Evolutionary conservation across 1,140 invertebrate genomes (phyloP).

Genomic region (Whitmania pigra): DNA sequence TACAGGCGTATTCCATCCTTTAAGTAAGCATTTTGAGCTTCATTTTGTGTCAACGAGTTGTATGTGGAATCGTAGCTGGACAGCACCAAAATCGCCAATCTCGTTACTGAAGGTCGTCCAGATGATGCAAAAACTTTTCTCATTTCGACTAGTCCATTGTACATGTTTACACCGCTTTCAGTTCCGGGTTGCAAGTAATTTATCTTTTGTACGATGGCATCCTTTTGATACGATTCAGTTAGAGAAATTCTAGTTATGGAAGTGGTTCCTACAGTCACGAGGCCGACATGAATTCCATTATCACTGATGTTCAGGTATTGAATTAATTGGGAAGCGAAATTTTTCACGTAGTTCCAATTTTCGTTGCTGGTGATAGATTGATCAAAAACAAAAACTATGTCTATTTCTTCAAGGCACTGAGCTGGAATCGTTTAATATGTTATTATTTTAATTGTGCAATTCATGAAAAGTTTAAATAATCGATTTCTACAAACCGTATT

Average conservation of each 20-base stretch:
- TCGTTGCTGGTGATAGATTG: constrained; percentile 19
- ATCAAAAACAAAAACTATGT: constrained; percentile 19
- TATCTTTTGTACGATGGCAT: background rate
- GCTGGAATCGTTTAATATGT: background rate
- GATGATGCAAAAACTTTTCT: background rate
- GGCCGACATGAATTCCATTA: constrained; percentile 11
- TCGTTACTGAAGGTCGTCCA: constrained; percentile 33
- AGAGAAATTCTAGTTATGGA: constrained; percentile 1
- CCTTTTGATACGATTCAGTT: background rate
- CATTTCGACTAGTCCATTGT: constrained; percentile 10
- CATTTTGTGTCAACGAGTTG: background rate
- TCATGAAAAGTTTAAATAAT: too few relatives aligned
- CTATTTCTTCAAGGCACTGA: constrained; percentile 1
- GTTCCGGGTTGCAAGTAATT: background rate
- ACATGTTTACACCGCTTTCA: background rate
- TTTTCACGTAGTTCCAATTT: constrained; percentile 14
- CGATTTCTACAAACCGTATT: too few relatives aligned
- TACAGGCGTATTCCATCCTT: constrained; percentile 13
- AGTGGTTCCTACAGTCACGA: constrained; percentile 13
- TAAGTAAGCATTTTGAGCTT: background rate
- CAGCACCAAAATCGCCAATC: constrained; percentile 34
- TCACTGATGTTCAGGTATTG: constrained; percentile 13
- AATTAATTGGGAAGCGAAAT: constrained; percentile 7
- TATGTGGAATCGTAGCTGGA: background rate
- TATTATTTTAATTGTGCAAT: too few relatives aligned